A percentile compares a stretch with the other conserved stretches of the same genome.
Evolutionary conservation across 2,888 invertebrate genomes (phyloP).

Genomic region (Xylocampa areola): DNA sequence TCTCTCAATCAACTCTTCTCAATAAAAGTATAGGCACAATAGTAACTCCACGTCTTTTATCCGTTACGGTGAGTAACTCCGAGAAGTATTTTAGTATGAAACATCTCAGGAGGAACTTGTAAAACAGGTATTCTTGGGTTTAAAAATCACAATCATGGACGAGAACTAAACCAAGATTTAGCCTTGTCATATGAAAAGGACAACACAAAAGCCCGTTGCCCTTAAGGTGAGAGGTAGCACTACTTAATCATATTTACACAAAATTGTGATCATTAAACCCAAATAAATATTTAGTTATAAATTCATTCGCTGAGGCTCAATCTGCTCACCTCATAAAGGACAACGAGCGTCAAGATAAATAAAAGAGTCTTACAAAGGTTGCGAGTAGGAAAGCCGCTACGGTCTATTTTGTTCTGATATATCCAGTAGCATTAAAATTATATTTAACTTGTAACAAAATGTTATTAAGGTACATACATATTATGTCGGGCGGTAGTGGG

Average conservation of each 20-base stretch:
- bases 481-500: slow-evolving; percentile 7
- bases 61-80: slow-evolving; percentile 2
- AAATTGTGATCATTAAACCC: slow-evolving; percentile 12
- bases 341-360: slow-evolving; percentile 37
- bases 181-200: neutral
- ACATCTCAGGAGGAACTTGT: neutral
- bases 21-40: neutral
- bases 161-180: slow-evolving; percentile 5
- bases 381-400: slow-evolving; percentile 49
- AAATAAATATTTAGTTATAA: neutral
- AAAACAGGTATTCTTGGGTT: neutral
- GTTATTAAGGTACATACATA: slow-evolving; percentile 15
- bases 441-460: slow-evolving; percentile 35
- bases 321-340: slow-evolving; percentile 32
- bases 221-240: slow-evolving; percentile 32
- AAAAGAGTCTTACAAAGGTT: slow-evolving; percentile 44
- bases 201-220: slow-evolving; percentile 31
- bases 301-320: slow-evolving; percentile 1
- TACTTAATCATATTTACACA: neutral
- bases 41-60: slow-evolving; percentile 4
- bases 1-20: neutral
- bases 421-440: slow-evolving; percentile 49
- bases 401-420: slow-evolving; percentile 39
- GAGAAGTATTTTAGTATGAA: neutral
- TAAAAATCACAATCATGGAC: slow-evolving; percentile 34